Evolutionary conservation across 2,888 invertebrate genomes (phyloP), one percentile per base, ranked within the genome.

Genomic region (Meta bourneti): DNA sequence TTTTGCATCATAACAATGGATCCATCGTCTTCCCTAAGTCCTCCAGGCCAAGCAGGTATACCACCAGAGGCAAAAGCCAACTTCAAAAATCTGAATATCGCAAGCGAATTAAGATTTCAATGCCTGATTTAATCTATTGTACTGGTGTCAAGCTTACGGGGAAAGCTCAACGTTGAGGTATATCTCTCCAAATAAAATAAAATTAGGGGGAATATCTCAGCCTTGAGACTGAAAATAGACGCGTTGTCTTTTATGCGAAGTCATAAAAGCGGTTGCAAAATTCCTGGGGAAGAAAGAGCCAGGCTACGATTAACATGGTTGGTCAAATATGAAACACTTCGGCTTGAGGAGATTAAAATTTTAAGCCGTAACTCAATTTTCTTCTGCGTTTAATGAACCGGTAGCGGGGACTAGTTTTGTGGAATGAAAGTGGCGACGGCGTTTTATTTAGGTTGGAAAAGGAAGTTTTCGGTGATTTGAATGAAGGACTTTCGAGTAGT

Each of bases 281-380:
- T 34, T 34, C 34, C 34, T 2, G 34, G 8, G 11, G 5, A 61
- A 61, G 4, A 16, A 61, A 61, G 16, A 61, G 8, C 61, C 16
- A 34, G 34, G 8, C 16, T 61, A 19, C 49, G 70, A 70, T 70
- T 13, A 85, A 51, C 49, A 51, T 70, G 49, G 8, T 78, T 69
- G 70, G 70, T 49, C 70, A 70, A 78, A 86, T 69, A 77, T 52
- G 69, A 86, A 86, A 86, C 51, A 78, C 78, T 69, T 13, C n/a
- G 54, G 20, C 19, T 78, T 51, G 49, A 20, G 69, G 49, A 86
- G 77, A 86, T 86, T 86, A 86, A 78, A 78, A 70, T 69, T 85
- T 69, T 86, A 86, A 86, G 85, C 78, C 69, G 70, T 70, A 78
- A 86, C 77, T 86, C 78, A 78, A 70, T 86, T 86, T 75, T 70